A percentile compares a stretch with the other conserved stretches of the same genome.
phyloP scores from a whole-genome alignment of 2,797 vertebrate species.

The Acanthurus leucopareius region DNA sequence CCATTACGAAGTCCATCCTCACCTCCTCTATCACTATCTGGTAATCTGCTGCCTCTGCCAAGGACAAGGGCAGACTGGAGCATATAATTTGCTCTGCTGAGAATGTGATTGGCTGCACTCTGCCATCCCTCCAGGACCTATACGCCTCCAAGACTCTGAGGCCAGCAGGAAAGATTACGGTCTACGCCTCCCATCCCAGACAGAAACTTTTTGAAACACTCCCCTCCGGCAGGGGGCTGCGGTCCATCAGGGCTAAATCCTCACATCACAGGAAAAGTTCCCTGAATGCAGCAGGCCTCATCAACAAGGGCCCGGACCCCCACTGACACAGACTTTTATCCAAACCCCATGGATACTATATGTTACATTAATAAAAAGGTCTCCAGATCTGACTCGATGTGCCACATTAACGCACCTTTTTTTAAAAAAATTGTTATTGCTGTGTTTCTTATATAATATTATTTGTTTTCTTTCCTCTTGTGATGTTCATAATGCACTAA shows the following conservation, averaged over 20 bases:
- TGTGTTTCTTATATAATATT: not conserved
- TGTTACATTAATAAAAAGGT: not conserved
- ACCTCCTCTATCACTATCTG: not conserved
- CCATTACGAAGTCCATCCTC: not conserved
- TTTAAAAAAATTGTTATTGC: not conserved
- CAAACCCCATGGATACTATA: not conserved
- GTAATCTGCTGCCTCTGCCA: not conserved
- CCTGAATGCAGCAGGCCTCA: not conserved
- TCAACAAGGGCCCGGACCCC: not conserved
- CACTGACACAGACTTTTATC: not conserved
- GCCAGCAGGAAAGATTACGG: not conserved
- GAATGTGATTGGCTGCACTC: slow-evolving; percentile 19
- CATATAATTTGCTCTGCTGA: not conserved
- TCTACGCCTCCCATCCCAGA: not conserved
- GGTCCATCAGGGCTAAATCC: not conserved
- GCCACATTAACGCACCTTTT: not conserved
- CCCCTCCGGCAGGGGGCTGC: not conserved
- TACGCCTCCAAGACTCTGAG: not conserved
- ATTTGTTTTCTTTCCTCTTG: too few species aligned
- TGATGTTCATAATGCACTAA: not conserved
- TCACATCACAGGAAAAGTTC: not conserved
- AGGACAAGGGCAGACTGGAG: slow-evolving; percentile 7
- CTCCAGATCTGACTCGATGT: not conserved
- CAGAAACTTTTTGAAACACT: not conserved
- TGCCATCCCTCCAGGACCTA: not conserved